These are phyloP conservation scores for Pseudanteris insignis DNA, from an alignment of 2,888 invertebrate species.

Conservation along the genomic window DNA sequence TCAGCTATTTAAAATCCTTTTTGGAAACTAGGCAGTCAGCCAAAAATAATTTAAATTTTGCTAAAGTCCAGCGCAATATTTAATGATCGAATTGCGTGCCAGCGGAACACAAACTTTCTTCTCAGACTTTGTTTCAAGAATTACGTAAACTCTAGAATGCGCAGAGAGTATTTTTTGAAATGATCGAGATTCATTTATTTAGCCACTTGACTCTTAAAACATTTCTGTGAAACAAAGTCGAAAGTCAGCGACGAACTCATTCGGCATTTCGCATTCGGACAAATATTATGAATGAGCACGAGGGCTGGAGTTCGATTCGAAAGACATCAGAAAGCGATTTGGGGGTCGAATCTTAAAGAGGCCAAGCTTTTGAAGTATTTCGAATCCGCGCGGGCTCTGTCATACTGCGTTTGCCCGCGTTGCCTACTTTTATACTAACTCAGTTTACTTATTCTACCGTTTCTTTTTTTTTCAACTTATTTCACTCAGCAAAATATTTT, in stretches of 20 bases:
- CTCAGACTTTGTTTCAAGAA: slow-evolving; percentile 19
- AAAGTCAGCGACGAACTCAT: slow-evolving; percentile 18
- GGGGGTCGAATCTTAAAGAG: slow-evolving; percentile 8
- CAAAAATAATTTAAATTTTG: slow-evolving; percentile 36
- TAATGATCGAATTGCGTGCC: slow-evolving; percentile 30
- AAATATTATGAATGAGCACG: slow-evolving; percentile 29
- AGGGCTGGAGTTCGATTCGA: slow-evolving; percentile 17
- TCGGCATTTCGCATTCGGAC: slow-evolving; percentile 18
- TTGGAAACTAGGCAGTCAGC: slow-evolving; percentile 18
- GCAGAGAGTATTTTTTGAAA: slow-evolving; percentile 25
- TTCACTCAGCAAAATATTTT: too few species aligned
- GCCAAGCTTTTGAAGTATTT: slow-evolving; percentile 20
- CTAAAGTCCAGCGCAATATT: slow-evolving; percentile 18
- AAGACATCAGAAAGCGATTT: slow-evolving; percentile 43
- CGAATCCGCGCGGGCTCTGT: slow-evolving; percentile 3
- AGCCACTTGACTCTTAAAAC: slow-evolving; percentile 22
- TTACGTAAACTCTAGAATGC: slow-evolving; percentile 21
- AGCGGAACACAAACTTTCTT: slow-evolving; percentile 22
- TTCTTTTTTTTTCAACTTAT: background rate
- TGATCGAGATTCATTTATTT: slow-evolving; percentile 23
- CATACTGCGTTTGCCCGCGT: too few species aligned
- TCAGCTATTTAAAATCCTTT: too few species aligned
- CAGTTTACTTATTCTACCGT: background rate
- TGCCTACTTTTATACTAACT: too few species aligned
- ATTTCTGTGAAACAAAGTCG: slow-evolving; percentile 18